Base-by-base conservation (phyloP, 2,113 vertebrate genomes). In the Leucoraja erinaceus region DNA sequence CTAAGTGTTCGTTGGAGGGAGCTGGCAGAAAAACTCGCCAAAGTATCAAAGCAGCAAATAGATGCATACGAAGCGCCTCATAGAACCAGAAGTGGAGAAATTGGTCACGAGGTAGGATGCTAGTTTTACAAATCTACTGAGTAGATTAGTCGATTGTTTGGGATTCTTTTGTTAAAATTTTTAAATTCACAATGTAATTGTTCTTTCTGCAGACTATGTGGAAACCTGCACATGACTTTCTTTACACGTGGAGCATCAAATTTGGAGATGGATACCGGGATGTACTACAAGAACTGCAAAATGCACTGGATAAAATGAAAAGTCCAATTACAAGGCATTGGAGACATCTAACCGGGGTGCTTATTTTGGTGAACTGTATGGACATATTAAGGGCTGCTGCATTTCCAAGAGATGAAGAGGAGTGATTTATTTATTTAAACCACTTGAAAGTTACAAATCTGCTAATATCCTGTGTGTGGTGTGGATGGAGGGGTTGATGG, bases 141-240 rank as follows among this genome's bases (percentile, higher is more conserved):
- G 33, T 54, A 91, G 20, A 54, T 72, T 74, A 11, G 47, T 31
- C 8, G 11, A 22, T 33, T 54, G 12, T 72, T 54, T 47, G 0
- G 38, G 38, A 38, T 54, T 63, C 25, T 22, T 81, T 93, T 22
- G 22, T 93, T 16, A 78, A 38, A 56, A 33, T 4, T 54, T 54
- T 20, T 79, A 56, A 31, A 81, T 81, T 78, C 74, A 79, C 22
- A 31, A 79, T 77, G 88, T 94, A 16, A 47, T 93, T 33, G 93
- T 93, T 20, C 81, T n/a, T 63, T 72, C 93, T 96, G 20, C 94
- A 99, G 99, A 97, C 97, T 75, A 99, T 99, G 98, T 99, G 99
- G 99, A 99, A 99, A 93, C 99, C 98, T 94, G 99, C 99, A 9
- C 99, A 99, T 94, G 99, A 99, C 95, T 99, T 99, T 94, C 97